Evolutionary conservation across 2,888 invertebrate species (phyloP), one percentile per base, ranked within the genome.

Genomic region (Philopedon plagiatum): DNA sequence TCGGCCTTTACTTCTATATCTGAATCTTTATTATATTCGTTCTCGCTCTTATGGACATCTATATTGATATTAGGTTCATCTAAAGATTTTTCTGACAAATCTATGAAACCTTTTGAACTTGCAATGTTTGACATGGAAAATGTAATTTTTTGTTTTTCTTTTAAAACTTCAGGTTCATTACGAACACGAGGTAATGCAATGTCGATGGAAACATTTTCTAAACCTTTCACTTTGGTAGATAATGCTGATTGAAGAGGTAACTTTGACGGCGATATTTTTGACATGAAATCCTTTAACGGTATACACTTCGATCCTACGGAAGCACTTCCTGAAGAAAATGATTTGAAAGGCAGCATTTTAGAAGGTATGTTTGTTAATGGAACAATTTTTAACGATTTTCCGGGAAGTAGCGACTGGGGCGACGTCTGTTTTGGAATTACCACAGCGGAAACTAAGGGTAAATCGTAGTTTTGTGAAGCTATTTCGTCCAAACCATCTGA

Each of bases 401-500:
- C 11, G 41, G 21, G 21, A 34, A 34, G 11, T 21, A n/a, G 21
- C 4, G 21, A 7, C 8, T 15, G 39, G 5, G 5, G 13, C 4
- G 5, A 13, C 13, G 13, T 21, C 18, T 8, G n/a, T 0, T 26
- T 26, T 9, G 15, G 11, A 2, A 26, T 2, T 26, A 15, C 7
- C 7, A 18, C 41, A 15, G 15, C 1, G 8, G 4, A 34, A 39
- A 39, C 4, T 1, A 26, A 21, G 13, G 13, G 5, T 4, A 15
- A 11, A 26, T 39, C 21, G 18, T 21, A 60, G 1, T 61, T 29
- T 32, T 61, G 32, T 8, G 61, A 26, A n/a, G 67, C 67, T 34
- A 67, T 5, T 54, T 67, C 51, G 9, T 60, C 67, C 19, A 67
- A 23, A 39, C 39, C 61, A 51, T 67, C 67, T 3, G 67, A 67